Percentiles rank a stretch among this genome's conserved stretches.
Evolutionary conservation across 2,113 vertebrate species (phyloP).

Genomic region (Platysteira castanea): DNA sequence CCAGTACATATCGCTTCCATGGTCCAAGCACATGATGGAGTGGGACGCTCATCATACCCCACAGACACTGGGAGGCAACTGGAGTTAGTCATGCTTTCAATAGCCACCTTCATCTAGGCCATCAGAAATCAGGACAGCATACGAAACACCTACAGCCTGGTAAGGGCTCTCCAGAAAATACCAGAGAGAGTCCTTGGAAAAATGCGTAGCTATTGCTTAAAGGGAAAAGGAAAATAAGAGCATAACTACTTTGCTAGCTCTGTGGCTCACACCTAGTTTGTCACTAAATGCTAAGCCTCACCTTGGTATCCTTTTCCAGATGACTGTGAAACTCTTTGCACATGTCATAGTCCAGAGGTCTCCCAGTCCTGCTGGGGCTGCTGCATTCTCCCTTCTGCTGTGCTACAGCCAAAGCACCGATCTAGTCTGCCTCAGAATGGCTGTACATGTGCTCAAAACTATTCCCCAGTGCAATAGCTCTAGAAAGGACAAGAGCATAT

Average conservation of each 20-base stretch:
- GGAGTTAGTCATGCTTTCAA: neutral
- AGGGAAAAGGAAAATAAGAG: neutral
- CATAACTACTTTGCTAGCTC: neutral
- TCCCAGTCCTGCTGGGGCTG: neutral
- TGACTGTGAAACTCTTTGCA: neutral
- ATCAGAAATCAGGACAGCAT: neutral
- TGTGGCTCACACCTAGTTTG: neutral
- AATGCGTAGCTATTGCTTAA: neutral
- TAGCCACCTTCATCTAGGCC: neutral
- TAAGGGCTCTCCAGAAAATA: neutral
- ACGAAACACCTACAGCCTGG: neutral
- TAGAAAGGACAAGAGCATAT: neutral
- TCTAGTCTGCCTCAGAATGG: neutral
- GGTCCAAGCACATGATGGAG: neutral
- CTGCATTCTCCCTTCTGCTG: neutral
- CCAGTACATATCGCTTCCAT: neutral
- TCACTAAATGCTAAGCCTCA: neutral
- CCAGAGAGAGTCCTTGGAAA: neutral
- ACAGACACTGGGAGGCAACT: neutral
- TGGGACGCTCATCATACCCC: neutral
- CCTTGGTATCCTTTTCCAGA: neutral
- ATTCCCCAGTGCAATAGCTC: neutral
- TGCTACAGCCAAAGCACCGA: neutral
- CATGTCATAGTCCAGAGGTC: neutral
- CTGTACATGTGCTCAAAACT: neutral